Evolutionary conservation across 1,140 invertebrate species (phyloP), one percentile per base, ranked within the genome.

Genomic region (Odontomachus brunneus): DNA sequence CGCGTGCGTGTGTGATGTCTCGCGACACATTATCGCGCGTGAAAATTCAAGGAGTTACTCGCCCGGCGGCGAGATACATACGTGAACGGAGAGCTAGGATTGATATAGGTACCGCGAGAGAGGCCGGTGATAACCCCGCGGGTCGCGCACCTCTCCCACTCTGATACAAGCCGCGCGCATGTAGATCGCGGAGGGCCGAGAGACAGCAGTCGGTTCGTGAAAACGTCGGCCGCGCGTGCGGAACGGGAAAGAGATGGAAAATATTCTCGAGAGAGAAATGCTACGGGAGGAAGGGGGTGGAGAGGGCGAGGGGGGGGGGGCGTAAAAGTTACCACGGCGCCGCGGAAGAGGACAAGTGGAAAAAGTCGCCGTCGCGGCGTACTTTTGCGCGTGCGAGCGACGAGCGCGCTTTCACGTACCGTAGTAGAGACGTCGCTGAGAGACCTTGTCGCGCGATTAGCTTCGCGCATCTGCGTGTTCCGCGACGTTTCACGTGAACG

Each of bases 91-190:
- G 86, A 91, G 87, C 84, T 90, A 88, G 87, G 85, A 91, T 90
- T 91, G 83, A 92, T 93, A 89, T 93, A 93, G 91, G 92, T 91
- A 91, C 84, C 69, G 85, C 51, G 80, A 76, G 87, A 87, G 90
- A 88, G 88, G 74, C 86, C 83, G 82, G 62, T 87, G 92, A 93
- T 93, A 93, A 93, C 92, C 92, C n/a, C 24, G 74, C 26, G 86
- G 92, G 92, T 93, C 91, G 84, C 88, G 87, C 88, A 89, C 84
- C 87, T 89, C 88, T 85, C 90, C 90, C 91, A 89, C 87, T 90
- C 84, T 88, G 81, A 81, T 81, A 33, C 84, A 65, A 85, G 14
- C 26, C 3, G 15, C 67, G 51, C 69, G n/a, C 78, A 71, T 71
- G 76, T 73, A 82, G 62, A 71, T 48, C 82, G 67, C 82, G 67